These are phyloP conservation scores for Anoura caudifer DNA, from an alignment of 2,113 vertebrate genomes.

Conservation along the genomic window DNA sequence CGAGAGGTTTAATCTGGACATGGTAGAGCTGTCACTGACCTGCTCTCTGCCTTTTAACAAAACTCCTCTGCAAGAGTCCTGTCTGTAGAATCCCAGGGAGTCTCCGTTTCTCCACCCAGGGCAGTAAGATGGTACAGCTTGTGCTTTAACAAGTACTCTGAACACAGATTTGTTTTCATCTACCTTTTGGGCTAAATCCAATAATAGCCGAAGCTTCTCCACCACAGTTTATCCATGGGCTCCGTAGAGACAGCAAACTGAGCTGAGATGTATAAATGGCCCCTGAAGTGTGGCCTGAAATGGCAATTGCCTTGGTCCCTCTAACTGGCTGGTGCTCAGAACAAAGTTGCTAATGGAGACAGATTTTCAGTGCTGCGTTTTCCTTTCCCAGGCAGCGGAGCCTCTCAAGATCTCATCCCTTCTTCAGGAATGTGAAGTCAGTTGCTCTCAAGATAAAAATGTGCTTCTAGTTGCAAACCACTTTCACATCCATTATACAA, in stretches of 20 bases:
- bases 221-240: neutral
- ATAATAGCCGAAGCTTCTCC: neutral
- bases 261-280: neutral
- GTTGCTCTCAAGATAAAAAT: neutral
- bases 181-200: neutral
- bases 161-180: slow-evolving; percentile 4
- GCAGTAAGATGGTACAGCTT: neutral
- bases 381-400: neutral
- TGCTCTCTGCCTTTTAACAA: neutral
- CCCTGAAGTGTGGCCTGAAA: neutral
- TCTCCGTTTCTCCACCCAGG: neutral
- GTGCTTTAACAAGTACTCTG: neutral
- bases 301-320: neutral
- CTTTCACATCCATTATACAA: neutral
- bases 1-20: neutral
- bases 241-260: neutral
- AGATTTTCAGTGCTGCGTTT: neutral
- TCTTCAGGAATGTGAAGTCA: neutral
- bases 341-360: neutral
- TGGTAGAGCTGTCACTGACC: neutral
- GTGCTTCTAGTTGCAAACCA: neutral
- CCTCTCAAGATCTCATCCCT: neutral
- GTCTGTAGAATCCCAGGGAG: neutral
- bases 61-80: neutral
- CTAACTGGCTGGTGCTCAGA: neutral